These are phyloP conservation scores for Promerops cafer DNA, from an alignment of 2,113 vertebrate genomes.

Conservation along the genomic window DNA sequence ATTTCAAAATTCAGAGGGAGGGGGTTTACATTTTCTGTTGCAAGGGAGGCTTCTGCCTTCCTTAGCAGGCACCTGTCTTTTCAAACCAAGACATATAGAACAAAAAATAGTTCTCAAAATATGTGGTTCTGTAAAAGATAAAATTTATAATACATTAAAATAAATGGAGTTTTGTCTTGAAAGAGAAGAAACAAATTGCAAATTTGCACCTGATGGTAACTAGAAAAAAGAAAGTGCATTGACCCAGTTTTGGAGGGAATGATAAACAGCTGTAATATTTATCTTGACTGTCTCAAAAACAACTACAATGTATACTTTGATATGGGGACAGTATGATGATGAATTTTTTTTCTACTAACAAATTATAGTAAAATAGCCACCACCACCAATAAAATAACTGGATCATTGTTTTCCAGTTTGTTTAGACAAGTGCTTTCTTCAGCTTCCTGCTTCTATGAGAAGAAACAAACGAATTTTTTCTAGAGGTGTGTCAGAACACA, in stretches of 20 bases:
- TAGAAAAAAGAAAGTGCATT: not conserved
- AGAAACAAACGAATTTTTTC: not conserved
- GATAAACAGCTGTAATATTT: not conserved
- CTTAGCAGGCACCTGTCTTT: too few species aligned
- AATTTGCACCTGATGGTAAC: not conserved
- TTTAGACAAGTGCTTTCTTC: not conserved
- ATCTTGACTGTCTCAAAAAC: not conserved
- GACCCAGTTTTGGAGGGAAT: not conserved
- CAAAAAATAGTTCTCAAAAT: not conserved
- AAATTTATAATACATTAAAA: not conserved
- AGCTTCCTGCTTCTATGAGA: not conserved
- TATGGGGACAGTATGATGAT: not conserved
- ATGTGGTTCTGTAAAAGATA: not conserved
- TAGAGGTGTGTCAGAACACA: not conserved
- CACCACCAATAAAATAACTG: not conserved
- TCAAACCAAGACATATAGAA: too few species aligned
- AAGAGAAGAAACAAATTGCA: not conserved
- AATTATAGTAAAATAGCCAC: not conserved
- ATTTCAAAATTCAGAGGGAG: too few species aligned
- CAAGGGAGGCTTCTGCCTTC: too few species aligned
- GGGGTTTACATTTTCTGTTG: too few species aligned
- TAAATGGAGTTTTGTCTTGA: fast-evolving
- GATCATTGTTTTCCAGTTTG: not conserved
- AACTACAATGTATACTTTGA: not conserved
- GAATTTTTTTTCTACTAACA: not conserved